phyloP scores from a whole-genome alignment of 2,888 invertebrate genomes.

The Sesia bembeciformis region DNA sequence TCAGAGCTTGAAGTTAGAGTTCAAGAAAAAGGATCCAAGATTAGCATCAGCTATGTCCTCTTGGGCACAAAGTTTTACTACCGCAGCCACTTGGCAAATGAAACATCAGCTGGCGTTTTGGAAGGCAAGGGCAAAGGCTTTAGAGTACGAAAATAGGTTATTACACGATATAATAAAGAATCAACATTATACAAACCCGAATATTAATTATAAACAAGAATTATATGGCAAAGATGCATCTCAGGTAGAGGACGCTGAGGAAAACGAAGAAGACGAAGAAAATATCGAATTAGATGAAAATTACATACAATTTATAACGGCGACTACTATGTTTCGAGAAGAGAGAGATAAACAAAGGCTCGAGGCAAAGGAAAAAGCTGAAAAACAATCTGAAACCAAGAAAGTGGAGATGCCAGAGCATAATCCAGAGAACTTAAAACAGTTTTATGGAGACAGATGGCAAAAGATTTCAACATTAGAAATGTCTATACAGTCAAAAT shows the following conservation, averaged over 20 bases:
- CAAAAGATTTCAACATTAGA: conserved; percentile 82
- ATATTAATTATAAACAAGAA: conserved; percentile 7
- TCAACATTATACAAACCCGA: conserved; percentile 22
- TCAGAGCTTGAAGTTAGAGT: conserved; percentile 11
- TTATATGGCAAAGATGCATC: conserved; percentile 18
- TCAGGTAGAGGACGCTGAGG: conserved; percentile 19
- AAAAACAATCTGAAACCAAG: conserved; percentile 18
- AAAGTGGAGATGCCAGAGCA: conserved; percentile 31
- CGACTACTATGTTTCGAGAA: conserved; percentile 70
- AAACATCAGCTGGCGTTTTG: conserved; percentile 76
- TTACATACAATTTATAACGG: conserved; percentile 75
- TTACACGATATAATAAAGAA: conserved; percentile 64
- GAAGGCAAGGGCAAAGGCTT: conserved; percentile 73
- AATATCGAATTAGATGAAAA: conserved; percentile 72
- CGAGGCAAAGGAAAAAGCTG: conserved; percentile 12
- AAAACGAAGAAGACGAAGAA: conserved; percentile 21
- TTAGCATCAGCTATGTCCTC: conserved; percentile 41
- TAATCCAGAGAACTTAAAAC: conserved; percentile 44
- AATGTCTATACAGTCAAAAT: conserved; percentile 78
- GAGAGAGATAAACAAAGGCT: conserved; percentile 19
- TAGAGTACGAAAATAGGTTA: conserved; percentile 74
- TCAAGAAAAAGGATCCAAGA: conserved; percentile 15
- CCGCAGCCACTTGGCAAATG: conserved; percentile 62
- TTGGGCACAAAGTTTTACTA: conserved; percentile 52
- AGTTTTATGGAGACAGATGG: conserved; percentile 78